phyloP scores from a whole-genome alignment of 2,113 vertebrate genomes.

The Notarius lentiginosus region DNA sequence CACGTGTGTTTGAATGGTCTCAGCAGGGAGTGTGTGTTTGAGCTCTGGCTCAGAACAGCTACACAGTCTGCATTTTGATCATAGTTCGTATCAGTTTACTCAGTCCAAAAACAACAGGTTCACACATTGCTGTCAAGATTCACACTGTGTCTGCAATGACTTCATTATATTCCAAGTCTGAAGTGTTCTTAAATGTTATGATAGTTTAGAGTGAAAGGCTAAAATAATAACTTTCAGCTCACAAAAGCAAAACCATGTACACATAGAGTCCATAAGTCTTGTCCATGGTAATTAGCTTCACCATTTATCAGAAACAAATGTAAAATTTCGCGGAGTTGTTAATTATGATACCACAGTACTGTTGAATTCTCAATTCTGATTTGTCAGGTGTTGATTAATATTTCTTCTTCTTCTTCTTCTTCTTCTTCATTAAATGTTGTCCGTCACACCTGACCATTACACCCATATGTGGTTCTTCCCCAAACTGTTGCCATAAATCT shows the following conservation, averaged over 20 bases:
- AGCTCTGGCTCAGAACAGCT: neutral
- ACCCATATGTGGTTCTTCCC: too few species aligned
- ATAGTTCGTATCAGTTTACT: neutral
- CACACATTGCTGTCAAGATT: neutral
- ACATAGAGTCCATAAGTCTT: neutral
- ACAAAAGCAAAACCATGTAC: neutral
- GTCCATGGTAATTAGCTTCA: neutral
- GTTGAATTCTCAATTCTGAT: too few species aligned
- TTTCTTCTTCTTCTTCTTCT: too few species aligned
- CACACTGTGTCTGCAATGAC: neutral
- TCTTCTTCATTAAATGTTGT: too few species aligned
- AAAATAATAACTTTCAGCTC: neutral
- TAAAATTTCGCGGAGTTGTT: neutral
- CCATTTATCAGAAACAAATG: neutral
- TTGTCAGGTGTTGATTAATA: neutral
- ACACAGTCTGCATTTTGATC: slow-evolving; percentile 18
- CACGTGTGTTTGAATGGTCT: neutral
- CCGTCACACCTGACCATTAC: too few species aligned
- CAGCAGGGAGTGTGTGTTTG: slow-evolving; percentile 18
- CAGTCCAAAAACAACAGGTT: slow-evolving; percentile 28
- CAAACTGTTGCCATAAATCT: too few species aligned
- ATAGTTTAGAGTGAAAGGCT: neutral
- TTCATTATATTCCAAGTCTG: neutral
- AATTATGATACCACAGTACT: neutral
- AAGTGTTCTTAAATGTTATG: neutral